Percentiles rank a stretch among this genome's conserved stretches.
These are phyloP conservation scores for Phainopepla nitens DNA, from an alignment of 2,113 vertebrate genomes.

Conservation along the genomic window DNA sequence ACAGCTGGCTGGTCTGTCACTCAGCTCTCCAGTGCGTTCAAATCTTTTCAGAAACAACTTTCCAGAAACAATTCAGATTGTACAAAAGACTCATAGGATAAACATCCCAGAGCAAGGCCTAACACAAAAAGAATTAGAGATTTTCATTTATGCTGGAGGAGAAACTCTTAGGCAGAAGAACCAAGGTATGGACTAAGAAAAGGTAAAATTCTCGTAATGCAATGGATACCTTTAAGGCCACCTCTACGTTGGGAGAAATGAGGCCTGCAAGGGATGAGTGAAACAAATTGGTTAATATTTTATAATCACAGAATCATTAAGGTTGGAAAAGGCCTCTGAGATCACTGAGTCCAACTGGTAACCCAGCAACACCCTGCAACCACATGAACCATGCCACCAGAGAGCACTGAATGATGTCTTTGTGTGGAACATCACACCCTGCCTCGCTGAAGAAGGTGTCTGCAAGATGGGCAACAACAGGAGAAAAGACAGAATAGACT, in stretches of 20 bases:
- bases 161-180: neutral
- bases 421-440: neutral
- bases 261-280: neutral
- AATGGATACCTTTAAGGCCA: neutral
- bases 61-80: neutral
- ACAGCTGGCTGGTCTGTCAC: neutral
- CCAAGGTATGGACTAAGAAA: neutral
- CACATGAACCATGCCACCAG: neutral
- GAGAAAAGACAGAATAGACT: neutral
- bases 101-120: neutral
- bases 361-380: neutral
- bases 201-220: neutral
- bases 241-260: neutral
- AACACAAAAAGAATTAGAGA: neutral
- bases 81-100: neutral
- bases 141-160: neutral
- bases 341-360: neutral
- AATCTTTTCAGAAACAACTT: neutral
- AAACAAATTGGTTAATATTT: neutral
- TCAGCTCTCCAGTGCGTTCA: neutral
- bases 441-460: neutral
- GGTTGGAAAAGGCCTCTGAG: neutral
- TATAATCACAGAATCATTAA: neutral
- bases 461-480: neutral
- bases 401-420: neutral